phyloP scores from a whole-genome alignment of 2,888 invertebrate species.

The Liodrosophila aerea region DNA sequence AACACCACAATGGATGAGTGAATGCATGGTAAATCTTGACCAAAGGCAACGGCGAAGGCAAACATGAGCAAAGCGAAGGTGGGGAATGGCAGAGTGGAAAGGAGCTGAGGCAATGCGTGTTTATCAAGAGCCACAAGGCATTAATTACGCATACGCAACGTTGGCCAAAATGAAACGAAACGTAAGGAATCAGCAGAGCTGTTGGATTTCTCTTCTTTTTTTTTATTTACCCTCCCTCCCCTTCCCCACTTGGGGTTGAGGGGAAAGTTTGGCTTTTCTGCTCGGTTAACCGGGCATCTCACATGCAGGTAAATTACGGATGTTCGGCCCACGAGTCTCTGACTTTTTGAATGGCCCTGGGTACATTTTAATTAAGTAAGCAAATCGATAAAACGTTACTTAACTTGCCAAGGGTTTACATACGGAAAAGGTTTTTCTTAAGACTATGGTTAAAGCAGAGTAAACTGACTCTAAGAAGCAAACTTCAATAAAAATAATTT shows the following conservation, averaged over 20 bases:
- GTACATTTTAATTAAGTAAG: constrained; percentile 51
- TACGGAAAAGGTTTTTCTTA: not conserved
- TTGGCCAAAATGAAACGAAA: constrained; percentile 35
- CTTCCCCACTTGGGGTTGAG: too few relatives aligned
- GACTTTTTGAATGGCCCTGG: constrained; percentile 66
- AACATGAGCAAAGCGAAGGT: constrained; percentile 18
- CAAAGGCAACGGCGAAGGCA: constrained; percentile 42
- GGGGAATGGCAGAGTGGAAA: not conserved
- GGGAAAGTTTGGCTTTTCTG: not conserved
- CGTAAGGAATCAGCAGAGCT: constrained; percentile 16
- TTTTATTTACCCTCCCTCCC: too few relatives aligned
- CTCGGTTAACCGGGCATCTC: constrained; percentile 46
- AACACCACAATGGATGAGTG: constrained; percentile 51
- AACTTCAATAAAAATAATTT: too few relatives aligned
- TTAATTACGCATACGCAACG: constrained; percentile 71
- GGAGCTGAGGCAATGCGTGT: constrained; percentile 34
- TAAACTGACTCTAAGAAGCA: too few relatives aligned
- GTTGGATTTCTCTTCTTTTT: not conserved
- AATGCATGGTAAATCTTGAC: constrained; percentile 55
- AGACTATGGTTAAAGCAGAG: too few relatives aligned
- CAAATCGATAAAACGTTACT: constrained; percentile 39
- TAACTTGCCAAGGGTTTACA: not conserved
- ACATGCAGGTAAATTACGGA: constrained; percentile 35
- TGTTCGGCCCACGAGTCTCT: constrained; percentile 8
- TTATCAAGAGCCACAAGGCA: constrained; percentile 64